Evolutionary conservation across 2,888 invertebrate genomes (phyloP), one percentile per base, ranked within the genome.

Genomic region (Vesta saturnalis): DNA sequence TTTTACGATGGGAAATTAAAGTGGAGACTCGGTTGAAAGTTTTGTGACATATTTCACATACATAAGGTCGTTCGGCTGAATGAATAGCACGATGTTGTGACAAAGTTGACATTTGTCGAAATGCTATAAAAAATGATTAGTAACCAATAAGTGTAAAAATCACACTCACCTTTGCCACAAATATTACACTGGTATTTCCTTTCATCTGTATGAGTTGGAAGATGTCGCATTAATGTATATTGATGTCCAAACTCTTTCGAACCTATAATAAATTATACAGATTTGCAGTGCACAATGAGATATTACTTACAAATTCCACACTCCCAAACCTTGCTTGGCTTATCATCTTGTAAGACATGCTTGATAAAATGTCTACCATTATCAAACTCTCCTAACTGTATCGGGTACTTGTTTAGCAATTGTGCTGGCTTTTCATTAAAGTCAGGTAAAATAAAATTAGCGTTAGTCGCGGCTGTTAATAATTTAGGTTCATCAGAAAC

Each of bases 21-120:
- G 93, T 92, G 8, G 92, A 93, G 1, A 92, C 91, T 60, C 93
- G 88, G 83, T 92, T 93, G 82, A 93, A 93, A 1, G 91, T 91
- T 82, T 93, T 93, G 76, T 89, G 87, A 83, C 93, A 93, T 6
- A 89, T 87, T 84, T 91, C 91, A 78, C 93, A 93, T 58, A 90
- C 85, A 77, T 92, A 92, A 0, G 92, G 92, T 49, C 92, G 84
- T 39, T 90, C 91, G 39, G 90, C 87, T n/a, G 92, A 92, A 79
- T 93, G 93, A 77, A 92, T 92, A n/a, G 92, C 92, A 57, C 89
- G 87, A 77, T 93, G 93, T 77, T 93, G 93, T 73, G 90, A 91
- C 55, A 93, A 82, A 0, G 92, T 93, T 35, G 92, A 92, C 77
- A 92, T 88, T 82, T 92, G 91, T 0, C 91, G 85, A 77, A 92